Evolutionary conservation across 2,113 vertebrate genomes (phyloP).

Genomic region (Chunga burmeisteri): DNA sequence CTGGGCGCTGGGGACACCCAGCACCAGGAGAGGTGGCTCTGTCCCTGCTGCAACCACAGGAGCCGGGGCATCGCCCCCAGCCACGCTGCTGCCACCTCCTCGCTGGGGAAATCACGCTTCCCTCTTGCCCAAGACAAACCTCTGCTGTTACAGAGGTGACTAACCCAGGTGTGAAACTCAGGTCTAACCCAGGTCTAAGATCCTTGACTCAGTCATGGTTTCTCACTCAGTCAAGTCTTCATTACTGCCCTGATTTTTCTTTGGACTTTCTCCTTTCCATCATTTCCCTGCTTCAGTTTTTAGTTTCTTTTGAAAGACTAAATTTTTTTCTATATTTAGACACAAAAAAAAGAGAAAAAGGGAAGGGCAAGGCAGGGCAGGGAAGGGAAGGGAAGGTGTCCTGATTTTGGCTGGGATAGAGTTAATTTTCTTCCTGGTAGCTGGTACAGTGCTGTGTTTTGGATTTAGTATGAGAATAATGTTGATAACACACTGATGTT

Average conservation of each 20-base stretch:
- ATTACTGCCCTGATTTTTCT: neutral
- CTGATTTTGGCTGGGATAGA: too few species aligned
- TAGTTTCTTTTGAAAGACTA: neutral
- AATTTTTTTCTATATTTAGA: neutral
- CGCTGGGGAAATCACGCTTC: rapidly evolving
- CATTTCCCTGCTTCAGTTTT: neutral
- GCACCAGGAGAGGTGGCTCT: neutral
- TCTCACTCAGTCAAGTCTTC: neutral
- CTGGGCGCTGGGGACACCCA: neutral
- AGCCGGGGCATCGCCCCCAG: neutral
- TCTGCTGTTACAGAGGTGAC: neutral
- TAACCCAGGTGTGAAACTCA: neutral
- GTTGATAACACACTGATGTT: too few species aligned
- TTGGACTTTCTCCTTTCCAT: neutral
- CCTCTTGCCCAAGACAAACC: neutral
- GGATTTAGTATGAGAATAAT: too few species aligned
- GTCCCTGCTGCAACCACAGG: neutral
- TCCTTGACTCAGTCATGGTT: neutral
- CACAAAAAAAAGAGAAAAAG: neutral
- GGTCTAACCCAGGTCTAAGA: neutral
- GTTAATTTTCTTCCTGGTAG: too few species aligned
- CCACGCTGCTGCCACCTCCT: neutral
- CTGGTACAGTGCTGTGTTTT: too few species aligned
- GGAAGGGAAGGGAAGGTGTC: neutral
- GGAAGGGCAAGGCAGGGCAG: too few species aligned